Conservation (phyloP, 1,140 invertebrate species). For the Leptinotarsa defecta region DNA sequence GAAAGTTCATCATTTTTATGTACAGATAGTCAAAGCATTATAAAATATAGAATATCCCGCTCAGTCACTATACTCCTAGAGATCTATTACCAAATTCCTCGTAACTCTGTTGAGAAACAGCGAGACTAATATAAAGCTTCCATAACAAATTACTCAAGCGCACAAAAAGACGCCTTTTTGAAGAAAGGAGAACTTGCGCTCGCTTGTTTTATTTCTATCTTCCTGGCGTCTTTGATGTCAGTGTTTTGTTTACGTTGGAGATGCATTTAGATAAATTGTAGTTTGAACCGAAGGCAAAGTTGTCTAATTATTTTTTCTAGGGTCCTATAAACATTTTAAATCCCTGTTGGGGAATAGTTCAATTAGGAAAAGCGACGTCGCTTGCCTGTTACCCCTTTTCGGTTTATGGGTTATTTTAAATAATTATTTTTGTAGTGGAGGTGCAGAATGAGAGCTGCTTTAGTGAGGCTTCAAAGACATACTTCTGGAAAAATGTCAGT, state of each 20-base stretch:
- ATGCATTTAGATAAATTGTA: conserved; percentile 3
- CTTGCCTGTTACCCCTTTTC: background rate
- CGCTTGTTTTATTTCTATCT: conserved; percentile 2
- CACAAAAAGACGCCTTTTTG: background rate
- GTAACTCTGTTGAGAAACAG: background rate
- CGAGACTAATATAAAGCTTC: background rate
- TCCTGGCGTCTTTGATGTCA: background rate
- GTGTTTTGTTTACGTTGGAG: conserved; percentile 5
- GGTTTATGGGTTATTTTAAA: background rate
- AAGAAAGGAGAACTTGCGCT: conserved; percentile 5
- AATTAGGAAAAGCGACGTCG: background rate
- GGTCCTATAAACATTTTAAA: background rate
- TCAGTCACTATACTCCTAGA: background rate
- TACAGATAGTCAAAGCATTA: too few relatives aligned
- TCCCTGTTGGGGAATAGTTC: background rate
- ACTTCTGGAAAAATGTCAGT: too few relatives aligned
- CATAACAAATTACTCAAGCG: background rate
- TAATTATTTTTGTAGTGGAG: too few relatives aligned
- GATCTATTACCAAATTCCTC: background rate
- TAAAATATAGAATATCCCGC: too few relatives aligned
- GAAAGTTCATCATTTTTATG: too few relatives aligned
- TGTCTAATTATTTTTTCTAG: conserved; percentile 4
- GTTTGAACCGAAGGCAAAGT: background rate
- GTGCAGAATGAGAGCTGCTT: too few relatives aligned
- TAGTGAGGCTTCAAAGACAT: too few relatives aligned